Percentiles rank a stretch among this genome's conserved stretches.
These are phyloP conservation scores for Lamellibrachia satsuma DNA, from an alignment of 2,888 invertebrate species.

Conservation along the genomic window DNA sequence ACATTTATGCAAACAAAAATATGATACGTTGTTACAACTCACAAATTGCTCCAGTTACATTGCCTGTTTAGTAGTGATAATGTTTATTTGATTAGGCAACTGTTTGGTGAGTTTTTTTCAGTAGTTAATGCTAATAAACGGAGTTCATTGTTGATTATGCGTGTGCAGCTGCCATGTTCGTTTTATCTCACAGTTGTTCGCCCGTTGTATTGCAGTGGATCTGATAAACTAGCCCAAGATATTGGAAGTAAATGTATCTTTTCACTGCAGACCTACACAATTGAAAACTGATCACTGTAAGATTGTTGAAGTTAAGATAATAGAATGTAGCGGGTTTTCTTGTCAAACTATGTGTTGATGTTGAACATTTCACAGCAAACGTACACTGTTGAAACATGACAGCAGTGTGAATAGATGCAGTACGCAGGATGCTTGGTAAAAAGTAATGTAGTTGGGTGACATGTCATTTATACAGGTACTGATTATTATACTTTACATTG, in stretches of 20 bases:
- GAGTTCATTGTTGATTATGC: background rate
- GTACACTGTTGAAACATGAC: background rate
- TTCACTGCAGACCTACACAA: background rate
- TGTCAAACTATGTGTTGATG: background rate
- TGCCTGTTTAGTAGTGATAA: background rate
- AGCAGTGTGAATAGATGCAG: background rate
- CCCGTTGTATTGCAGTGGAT: background rate
- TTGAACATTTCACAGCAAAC: background rate
- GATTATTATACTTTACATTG: background rate
- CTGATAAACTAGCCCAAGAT: background rate
- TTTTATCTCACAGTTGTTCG: background rate
- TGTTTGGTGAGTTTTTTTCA: background rate
- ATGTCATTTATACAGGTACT: background rate
- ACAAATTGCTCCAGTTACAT: background rate
- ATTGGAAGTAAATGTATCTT: background rate
- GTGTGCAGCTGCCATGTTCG: background rate
- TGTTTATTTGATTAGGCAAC: background rate
- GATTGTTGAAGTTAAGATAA: background rate
- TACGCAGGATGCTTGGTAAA: background rate
- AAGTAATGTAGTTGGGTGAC: background rate
- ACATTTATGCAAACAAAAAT: background rate
- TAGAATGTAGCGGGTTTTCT: background rate
- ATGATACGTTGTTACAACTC: background rate
- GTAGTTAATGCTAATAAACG: background rate
- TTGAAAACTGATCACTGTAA: background rate